Evolutionary conservation across 2,888 invertebrate genomes (phyloP), one percentile per base, ranked within the genome.

Genomic region (Terebella lapidaria): DNA sequence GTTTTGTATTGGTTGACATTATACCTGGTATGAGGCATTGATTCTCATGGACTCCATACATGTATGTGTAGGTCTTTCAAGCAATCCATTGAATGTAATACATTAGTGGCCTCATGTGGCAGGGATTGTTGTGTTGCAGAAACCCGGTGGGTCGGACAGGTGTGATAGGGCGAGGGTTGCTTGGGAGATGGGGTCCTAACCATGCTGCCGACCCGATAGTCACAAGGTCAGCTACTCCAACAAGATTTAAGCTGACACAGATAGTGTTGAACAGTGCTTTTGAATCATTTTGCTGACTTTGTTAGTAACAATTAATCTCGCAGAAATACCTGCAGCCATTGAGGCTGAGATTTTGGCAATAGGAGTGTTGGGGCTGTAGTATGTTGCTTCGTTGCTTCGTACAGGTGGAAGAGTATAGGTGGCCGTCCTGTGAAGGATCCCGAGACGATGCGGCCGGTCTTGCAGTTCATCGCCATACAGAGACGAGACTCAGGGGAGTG

Each of bases 141-240:
- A 97, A 97, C 83, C 94, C 94, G 0, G 81, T 86, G 57, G 99
- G 97, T 5, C 84, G 99, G 61, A 97, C 97, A 26, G 97, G 99
- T 0, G 74, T 97, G 0, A 74, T 63, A 5, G 96, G 95, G 0
- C 83, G 97, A 67, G 99, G 81, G 0, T 67, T 66, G n/a, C 83
- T 99, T 27, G 97, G 97, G 0, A 85, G 90, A 60, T 97, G 96
- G 95, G 94, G 96, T 2, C 95, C 96, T 0, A 99, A 97, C 81
- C 97, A 99, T 84, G 97, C 97, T 0, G 96, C 93, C 1, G 97
- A 99, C 83, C 94, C 96, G 0, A 87, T 99, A 60, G 94, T 99
- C 0, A 94, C 95, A 0, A 67, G 66, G 63, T 68, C 61, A 58
- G 35, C 18, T 18, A 35, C 10, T 35, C n/a, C 35, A 35, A 18